These are phyloP conservation scores for Hylaeus anthracinus DNA, from an alignment of 1,140 invertebrate genomes.

Conservation along the genomic window DNA sequence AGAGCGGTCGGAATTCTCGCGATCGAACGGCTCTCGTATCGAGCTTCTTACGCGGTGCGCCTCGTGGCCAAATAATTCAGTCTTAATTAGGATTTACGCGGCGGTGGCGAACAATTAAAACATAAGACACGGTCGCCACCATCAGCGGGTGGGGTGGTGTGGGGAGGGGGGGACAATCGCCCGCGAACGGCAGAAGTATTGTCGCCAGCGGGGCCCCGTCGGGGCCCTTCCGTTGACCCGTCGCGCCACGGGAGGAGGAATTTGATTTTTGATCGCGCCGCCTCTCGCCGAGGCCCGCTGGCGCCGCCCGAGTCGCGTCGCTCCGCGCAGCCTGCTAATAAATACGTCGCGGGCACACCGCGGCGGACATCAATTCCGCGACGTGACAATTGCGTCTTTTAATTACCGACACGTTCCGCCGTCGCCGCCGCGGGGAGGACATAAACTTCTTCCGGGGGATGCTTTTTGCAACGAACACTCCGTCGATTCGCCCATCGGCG, in stretches of 20 bases:
- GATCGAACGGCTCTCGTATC: conserved; percentile 33
- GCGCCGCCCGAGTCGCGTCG: conserved; percentile 22
- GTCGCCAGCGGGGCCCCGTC: conserved; percentile 12
- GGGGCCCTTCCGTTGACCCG: conserved; percentile 10
- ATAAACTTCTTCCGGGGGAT: conserved; percentile 28
- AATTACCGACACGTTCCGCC: conserved; percentile 55
- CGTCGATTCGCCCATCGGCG: neutral
- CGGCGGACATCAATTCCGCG: conserved; percentile 42
- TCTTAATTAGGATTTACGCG: conserved; percentile 76
- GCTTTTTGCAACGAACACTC: conserved; percentile 10
- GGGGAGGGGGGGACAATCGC: neutral
- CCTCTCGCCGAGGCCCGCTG: neutral
- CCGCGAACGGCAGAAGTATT: conserved; percentile 28
- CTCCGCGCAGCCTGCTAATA: conserved; percentile 28
- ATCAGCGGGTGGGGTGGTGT: neutral
- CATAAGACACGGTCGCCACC: conserved; percentile 60
- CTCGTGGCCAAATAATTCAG: conserved; percentile 69
- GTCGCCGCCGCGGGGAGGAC: conserved; percentile 6
- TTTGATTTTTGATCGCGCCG: conserved; percentile 39
- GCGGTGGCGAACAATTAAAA: conserved; percentile 73
- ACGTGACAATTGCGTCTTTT: conserved; percentile 52
- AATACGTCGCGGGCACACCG: conserved; percentile 21
- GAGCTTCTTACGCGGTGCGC: conserved; percentile 42
- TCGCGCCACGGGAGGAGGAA: conserved; percentile 22
- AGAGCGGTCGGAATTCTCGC: conserved; percentile 46